These are phyloP conservation scores for Cryptoblepharus egeriae DNA, from an alignment of 2,797 vertebrate genomes.

Conservation along the genomic window DNA sequence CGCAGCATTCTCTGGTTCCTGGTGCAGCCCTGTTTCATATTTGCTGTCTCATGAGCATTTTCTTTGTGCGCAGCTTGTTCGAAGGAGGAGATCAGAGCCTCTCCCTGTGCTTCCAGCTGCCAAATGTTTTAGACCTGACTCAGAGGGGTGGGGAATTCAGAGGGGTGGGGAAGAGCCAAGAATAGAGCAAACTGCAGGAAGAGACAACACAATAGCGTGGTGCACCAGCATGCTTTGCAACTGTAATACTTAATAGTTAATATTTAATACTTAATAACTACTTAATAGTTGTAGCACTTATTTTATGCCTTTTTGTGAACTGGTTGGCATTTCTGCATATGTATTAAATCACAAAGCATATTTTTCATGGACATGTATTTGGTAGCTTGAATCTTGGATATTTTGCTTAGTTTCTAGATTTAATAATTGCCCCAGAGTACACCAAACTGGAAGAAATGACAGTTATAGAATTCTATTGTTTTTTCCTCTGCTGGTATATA, in stretches of 20 bases:
- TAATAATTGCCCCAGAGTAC: background rate
- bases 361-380: background rate
- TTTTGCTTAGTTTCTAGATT: background rate
- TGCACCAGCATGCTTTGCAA: background rate
- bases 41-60: background rate
- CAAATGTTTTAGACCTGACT: constrained; percentile 28
- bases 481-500: too few species aligned
- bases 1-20: background rate
- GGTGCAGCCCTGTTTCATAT: background rate
- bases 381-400: background rate
- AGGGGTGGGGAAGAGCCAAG: background rate
- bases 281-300: background rate
- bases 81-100: background rate
- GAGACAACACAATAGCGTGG: background rate
- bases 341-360: background rate
- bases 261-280: background rate
- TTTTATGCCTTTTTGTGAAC: background rate
- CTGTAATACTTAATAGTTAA: background rate
- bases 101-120: constrained; percentile 4
- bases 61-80: background rate
- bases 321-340: background rate
- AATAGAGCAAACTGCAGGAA: constrained; percentile 16
- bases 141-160: background rate
- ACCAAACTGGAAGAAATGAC: background rate
- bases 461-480: background rate